Conservation (phyloP, 2,113 vertebrate genomes). For the Rana temporaria region DNA sequence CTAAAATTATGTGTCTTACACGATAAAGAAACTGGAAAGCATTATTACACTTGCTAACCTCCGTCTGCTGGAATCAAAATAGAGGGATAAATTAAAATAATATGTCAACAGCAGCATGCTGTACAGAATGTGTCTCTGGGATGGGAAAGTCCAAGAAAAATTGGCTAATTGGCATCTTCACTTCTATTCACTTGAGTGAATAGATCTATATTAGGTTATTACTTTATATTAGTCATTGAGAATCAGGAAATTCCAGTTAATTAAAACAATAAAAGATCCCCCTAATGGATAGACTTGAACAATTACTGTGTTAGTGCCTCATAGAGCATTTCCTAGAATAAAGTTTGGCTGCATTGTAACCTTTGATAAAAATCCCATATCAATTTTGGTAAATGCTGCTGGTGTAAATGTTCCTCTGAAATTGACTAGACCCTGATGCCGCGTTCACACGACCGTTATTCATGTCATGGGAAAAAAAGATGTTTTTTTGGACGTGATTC, state of each 20-base stretch:
- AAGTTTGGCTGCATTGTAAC: not conserved
- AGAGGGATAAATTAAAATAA: conserved; percentile 87
- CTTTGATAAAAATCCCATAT: not conserved
- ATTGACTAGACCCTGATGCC: no score
- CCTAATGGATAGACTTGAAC: conserved; percentile 19
- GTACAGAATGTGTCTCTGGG: conserved; percentile 70
- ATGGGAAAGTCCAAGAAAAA: conserved; percentile 81
- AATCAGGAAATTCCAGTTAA: conserved; percentile 58
- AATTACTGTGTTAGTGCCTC: conserved; percentile 26
- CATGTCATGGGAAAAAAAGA: no score
- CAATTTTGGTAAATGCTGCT: no score
- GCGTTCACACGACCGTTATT: no score
- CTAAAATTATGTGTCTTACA: conserved; percentile 88
- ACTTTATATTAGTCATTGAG: conserved; percentile 64
- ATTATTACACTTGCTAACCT: conserved; percentile 85
- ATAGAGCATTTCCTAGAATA: not conserved
- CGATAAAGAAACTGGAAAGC: conserved; percentile 83
- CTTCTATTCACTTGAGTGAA: conserved; percentile 67
- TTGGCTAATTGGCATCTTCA: conserved; percentile 82
- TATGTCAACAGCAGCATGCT: conserved; percentile 79
- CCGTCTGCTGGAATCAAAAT: conserved; percentile 81
- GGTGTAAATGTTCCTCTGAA: no score
- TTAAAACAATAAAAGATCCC: conserved; percentile 55
- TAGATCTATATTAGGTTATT: conserved; percentile 68
- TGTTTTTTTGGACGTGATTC: no score